Evolutionary conservation across 2,888 invertebrate genomes (phyloP), one percentile per base, ranked within the genome.

Genomic region (Agrochola circellaris): DNA sequence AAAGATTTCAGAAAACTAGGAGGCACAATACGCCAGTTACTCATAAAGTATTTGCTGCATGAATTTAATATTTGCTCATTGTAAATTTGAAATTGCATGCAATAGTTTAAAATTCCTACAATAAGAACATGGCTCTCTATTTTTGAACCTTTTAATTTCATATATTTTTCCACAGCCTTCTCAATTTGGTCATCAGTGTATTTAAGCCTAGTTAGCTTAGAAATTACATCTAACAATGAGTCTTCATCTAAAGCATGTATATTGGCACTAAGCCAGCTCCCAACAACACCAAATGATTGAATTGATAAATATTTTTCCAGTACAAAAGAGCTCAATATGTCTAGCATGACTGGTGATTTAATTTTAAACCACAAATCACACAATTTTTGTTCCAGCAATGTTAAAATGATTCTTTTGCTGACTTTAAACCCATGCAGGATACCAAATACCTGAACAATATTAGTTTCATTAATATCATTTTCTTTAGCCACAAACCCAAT

Each of bases 91-190:
- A 97, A 97, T 76, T 97, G 95, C 89, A 96, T 94, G 88, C 97
- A 98, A 89, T 97, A 98, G 87, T 97, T 97, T 90, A 97, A 95
- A 64, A 98, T 95, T 9, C 97, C 95, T 0, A 97, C 96, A 61
- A 98, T 93, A n/a, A 98, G 92, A n/a, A 97, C 94, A 76, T 97
- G 95, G 67, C 96, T 95, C 67, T 95, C 92, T 42, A 97, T 95
- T 88, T 93, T 94, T 0, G 92, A 76, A 11, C 95, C 95, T 91
- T 97, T 97, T 0, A 96, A 93, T 89, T 96, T 97, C 83, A 98
- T 94, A 89, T 97, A 98, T 84, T 97, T 97, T 90, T 97, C 97
- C 51, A 98, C 90, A 48, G 97, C 97, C 85, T 94, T 96, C 87
- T 97, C 97, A 56, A 98, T 93, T 87, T 96, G 95, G 62, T 93